phyloP scores from a whole-genome alignment of 2,797 vertebrate species.

The Anguilla pacifica region DNA sequence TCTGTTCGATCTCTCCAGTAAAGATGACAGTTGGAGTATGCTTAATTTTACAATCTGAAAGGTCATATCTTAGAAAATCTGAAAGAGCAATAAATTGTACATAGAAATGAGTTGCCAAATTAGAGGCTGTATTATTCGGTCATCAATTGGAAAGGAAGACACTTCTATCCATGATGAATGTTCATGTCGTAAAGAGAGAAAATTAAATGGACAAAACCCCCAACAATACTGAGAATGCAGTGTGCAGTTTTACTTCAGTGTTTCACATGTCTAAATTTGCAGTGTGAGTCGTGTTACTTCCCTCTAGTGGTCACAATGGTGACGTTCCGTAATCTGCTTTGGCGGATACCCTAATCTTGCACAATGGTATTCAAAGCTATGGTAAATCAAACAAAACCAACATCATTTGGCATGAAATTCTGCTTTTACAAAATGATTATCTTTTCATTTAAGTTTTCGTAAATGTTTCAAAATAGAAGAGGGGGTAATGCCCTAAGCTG shows the following conservation, averaged over 20 bases:
- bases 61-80: neutral
- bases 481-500: neutral
- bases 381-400: neutral
- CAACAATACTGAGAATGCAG: neutral
- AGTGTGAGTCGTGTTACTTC: neutral
- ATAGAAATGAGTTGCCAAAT: neutral
- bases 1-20: slow-evolving; percentile 47
- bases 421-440: slow-evolving; percentile 4
- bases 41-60: neutral
- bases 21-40: neutral
- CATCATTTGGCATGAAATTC: neutral
- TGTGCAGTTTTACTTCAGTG: neutral
- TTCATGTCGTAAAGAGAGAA: neutral
- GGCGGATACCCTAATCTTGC: neutral
- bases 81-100: neutral
- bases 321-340: neutral
- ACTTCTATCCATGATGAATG: neutral
- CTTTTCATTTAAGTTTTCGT: neutral
- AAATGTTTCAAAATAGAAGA: neutral
- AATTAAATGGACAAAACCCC: neutral
- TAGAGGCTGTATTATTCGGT: neutral
- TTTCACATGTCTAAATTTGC: neutral
- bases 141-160: neutral
- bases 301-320: slow-evolving; percentile 24
- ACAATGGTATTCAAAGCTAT: neutral